These are phyloP conservation scores for Hydractinia echinata DNA, from an alignment of 30 jellyfish, hydroid and myxozoan genomes.

Conservation along the genomic window DNA sequence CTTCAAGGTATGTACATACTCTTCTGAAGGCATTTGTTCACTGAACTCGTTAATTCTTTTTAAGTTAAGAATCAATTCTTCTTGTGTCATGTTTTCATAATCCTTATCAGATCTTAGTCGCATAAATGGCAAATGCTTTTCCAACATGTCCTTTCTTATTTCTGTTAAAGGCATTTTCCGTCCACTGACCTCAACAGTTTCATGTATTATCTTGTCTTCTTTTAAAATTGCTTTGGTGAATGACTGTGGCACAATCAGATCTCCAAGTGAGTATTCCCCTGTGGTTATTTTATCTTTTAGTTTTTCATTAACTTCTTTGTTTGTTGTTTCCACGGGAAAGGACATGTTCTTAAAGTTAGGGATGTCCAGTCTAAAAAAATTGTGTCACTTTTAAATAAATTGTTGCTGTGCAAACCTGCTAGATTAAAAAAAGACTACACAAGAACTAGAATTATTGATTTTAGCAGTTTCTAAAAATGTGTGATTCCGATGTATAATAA, in stretches of 20 bases:
- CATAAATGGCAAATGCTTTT: neutral
- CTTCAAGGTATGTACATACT: constrained; percentile 2
- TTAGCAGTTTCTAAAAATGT: too few relatives aligned
- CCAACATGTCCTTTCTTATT: neutral
- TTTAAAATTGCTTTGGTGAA: neutral
- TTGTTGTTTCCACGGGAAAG: neutral
- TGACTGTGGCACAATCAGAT: constrained; percentile 5
- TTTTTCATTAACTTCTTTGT: constrained; percentile 6
- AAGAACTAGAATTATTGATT: too few relatives aligned
- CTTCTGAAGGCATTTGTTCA: neutral
- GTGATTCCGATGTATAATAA: too few relatives aligned
- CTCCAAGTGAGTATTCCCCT: constrained; percentile 18
- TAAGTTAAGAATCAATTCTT: neutral
- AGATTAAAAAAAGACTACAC: too few relatives aligned
- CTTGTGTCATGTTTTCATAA: constrained; percentile 5
- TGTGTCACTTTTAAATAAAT: too few relatives aligned
- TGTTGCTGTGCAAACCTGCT: too few relatives aligned
- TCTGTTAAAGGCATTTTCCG: constrained; percentile 11
- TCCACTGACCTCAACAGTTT: neutral
- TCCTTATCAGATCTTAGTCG: neutral
- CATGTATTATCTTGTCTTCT: neutral
- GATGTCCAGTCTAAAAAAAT: neutral
- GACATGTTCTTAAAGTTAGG: too few relatives aligned
- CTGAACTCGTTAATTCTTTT: constrained; percentile 8
- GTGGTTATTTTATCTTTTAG: constrained; percentile 2